These are phyloP conservation scores for Sphenopsis melanotis DNA, from an alignment of 2,797 vertebrate species.

Conservation along the genomic window DNA sequence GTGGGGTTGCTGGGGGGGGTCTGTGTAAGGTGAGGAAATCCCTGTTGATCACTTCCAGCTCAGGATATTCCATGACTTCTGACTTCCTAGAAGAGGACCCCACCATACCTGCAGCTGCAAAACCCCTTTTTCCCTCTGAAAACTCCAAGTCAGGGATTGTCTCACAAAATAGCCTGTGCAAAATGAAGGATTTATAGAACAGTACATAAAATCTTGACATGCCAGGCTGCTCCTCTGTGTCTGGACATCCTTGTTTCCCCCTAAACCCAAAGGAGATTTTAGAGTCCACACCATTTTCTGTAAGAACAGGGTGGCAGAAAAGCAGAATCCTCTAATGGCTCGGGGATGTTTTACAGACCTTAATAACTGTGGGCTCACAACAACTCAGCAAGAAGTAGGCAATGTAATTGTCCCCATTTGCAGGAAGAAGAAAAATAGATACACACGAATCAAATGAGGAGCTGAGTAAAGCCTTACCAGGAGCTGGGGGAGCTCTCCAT, in stretches of 20 bases:
- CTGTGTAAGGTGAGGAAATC: fast-evolving
- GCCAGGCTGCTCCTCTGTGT: not conserved
- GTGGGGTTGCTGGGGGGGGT: fast-evolving
- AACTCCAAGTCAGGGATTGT: not conserved
- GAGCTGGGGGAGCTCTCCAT: not conserved
- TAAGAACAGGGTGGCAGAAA: not conserved
- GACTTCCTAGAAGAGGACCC: not conserved
- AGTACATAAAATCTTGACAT: not conserved
- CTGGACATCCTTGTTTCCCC: not conserved
- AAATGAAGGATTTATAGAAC: not conserved
- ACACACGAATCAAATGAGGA: not conserved
- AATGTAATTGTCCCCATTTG: not conserved
- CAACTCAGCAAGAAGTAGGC: not conserved
- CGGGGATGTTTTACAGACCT: not conserved
- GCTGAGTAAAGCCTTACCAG: not conserved
- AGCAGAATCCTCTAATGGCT: not conserved
- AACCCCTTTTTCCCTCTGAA: not conserved
- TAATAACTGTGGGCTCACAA: not conserved
- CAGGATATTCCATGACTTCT: not conserved
- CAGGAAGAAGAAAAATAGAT: not conserved
- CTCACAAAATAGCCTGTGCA: not conserved
- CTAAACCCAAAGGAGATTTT: not conserved
- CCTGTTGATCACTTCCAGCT: not conserved
- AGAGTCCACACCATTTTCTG: not conserved
- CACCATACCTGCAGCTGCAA: not conserved